Evolutionary conservation across 2,113 vertebrate species (phyloP).

Genomic region (Nerophis lumbriciformis): DNA sequence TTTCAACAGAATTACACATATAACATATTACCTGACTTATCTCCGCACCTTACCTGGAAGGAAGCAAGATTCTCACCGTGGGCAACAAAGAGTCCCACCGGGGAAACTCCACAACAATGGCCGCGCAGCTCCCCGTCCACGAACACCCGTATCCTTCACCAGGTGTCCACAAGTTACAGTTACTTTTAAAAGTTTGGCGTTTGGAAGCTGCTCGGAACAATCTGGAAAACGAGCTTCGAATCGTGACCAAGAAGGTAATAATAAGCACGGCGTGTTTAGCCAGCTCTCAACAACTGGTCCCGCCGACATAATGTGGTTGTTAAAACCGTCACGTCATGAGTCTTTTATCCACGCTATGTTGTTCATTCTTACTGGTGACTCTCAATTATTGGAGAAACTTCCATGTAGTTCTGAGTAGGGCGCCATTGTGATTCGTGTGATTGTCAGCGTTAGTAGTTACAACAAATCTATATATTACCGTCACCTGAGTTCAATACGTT

Average conservation of each 20-base stretch:
- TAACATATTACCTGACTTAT: too few relatives aligned
- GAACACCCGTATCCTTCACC: not conserved
- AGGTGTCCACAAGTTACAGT: conserved; percentile 13
- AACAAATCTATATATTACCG: too few relatives aligned
- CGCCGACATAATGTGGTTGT: not conserved
- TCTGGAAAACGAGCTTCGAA: conserved; percentile 43
- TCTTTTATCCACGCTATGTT: not conserved
- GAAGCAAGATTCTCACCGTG: not conserved
- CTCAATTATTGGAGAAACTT: not conserved
- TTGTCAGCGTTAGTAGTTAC: too few relatives aligned
- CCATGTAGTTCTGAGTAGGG: not conserved
- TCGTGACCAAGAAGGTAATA: conserved; percentile 44
- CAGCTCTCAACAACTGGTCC: not conserved
- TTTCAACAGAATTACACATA: too few relatives aligned
- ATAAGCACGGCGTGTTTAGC: not conserved
- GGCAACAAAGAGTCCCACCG: not conserved
- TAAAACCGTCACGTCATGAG: not conserved
- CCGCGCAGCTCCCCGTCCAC: not conserved
- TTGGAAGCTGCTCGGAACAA: conserved; percentile 41
- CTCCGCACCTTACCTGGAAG: too few relatives aligned
- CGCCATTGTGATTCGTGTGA: not conserved
- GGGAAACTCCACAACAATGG: conserved; percentile 14
- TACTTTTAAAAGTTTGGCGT: conserved; percentile 39
- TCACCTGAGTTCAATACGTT: not conserved
- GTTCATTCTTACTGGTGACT: not conserved